Base-by-base conservation (phyloP, 92 coral and sea anemone genomes). In the Porites lobata region DNA sequence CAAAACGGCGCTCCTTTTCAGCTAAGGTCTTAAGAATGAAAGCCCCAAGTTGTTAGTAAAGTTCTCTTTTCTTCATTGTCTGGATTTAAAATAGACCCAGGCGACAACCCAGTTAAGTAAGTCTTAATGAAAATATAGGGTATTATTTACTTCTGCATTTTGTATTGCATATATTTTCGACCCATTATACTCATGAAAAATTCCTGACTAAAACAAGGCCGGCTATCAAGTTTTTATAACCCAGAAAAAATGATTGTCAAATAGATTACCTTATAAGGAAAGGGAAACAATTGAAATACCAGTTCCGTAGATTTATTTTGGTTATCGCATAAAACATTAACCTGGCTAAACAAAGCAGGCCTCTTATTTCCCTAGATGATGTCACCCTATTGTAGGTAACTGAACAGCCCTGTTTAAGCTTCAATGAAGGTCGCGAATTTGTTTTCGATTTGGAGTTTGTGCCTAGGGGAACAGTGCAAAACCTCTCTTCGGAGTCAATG, bases 331-430 rank as follows among this genome's bases (percentile, higher is more conserved):
- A 72, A 83, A 72, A 72, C 62, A 58, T 83, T 83, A 72, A 83
- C 72, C 51, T 47, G 72, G 47, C 69, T 10, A 47, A 69, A 69
- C 65, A 54, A 54, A 81, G 53, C 19, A 5, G 78, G 26, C 20
- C 38, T 61, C 80, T 50, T 83, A 69, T 83, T 83, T 83, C 80
- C 50, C 72, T 62, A 29, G 87, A 83, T 83, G 87, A 83, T 83
- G 87, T 83, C 87, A 83, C 87, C 85, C 22, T 70, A 58, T 83
- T 83, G 80, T 72, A 74, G 80, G 80, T 72, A 83, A 70, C 87
- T 83, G 69, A 58, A 83, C 70, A 63, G 38, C 58, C 72, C 58
- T 59, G 47, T 6, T 83, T 62, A 83, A 59, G 73, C 50, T 61
- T 50, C 79, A 83, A 72, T 74, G 87, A 83, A 83, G 62, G 24